These are phyloP conservation scores for Lordiphosa collinella DNA, from an alignment of 1,140 invertebrate genomes.

Conservation along the genomic window DNA sequence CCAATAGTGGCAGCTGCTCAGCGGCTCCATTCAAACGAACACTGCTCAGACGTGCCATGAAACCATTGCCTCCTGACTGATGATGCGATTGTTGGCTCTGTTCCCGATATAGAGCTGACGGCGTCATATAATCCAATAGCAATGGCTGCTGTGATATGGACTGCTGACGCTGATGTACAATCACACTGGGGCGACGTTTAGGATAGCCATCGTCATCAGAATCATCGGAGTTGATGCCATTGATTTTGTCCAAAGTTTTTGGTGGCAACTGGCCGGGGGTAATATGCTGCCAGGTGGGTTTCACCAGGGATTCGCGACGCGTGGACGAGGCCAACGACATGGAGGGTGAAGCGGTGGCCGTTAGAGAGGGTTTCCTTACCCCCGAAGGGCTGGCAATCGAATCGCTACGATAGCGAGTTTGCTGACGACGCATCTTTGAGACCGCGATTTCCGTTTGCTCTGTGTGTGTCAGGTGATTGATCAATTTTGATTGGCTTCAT, in stretches of 20 bases:
- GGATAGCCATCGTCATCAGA: slow-evolving; percentile 71
- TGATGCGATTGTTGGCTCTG: slow-evolving; percentile 36
- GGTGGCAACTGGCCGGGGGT: slow-evolving; percentile 69
- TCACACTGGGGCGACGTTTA: slow-evolving; percentile 68
- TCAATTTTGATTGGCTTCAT: slow-evolving; percentile 34
- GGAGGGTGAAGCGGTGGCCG: slow-evolving; percentile 29
- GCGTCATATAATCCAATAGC: slow-evolving; percentile 59
- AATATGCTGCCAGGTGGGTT: slow-evolving; percentile 79
- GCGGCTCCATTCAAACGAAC: slow-evolving; percentile 27
- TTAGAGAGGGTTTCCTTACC: slow-evolving; percentile 42
- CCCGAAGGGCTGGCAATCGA: slow-evolving; percentile 56
- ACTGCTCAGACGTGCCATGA: slow-evolving; percentile 52
- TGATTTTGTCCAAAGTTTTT: slow-evolving; percentile 75
- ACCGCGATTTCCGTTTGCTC: slow-evolving; percentile 25
- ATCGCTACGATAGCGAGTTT: slow-evolving; percentile 66
- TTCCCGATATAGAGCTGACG: slow-evolving; percentile 46
- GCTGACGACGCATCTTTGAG: slow-evolving; percentile 65
- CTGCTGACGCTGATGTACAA: slow-evolving; percentile 67
- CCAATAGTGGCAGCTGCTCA: slow-evolving; percentile 55
- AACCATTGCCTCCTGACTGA: slow-evolving; percentile 48
- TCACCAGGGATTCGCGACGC: slow-evolving; percentile 72
- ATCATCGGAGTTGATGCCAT: slow-evolving; percentile 67
- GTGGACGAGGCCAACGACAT: slow-evolving; percentile 44
- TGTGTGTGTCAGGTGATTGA: slow-evolving; percentile 8
- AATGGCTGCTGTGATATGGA: slow-evolving; percentile 61